These are phyloP conservation scores for Sesamia nonagrioides DNA, from an alignment of 1,140 invertebrate species.

Conservation along the genomic window DNA sequence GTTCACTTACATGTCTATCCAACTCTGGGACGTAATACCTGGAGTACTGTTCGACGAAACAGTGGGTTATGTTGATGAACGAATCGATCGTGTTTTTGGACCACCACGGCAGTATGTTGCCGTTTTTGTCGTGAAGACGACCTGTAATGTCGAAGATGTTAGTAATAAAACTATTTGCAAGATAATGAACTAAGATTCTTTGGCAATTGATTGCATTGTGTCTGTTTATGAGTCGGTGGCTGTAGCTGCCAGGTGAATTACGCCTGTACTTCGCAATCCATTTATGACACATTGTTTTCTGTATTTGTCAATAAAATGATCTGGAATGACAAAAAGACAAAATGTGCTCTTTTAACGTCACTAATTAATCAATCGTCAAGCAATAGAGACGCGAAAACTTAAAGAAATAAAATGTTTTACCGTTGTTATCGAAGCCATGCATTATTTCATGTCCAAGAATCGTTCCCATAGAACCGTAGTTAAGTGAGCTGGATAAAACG, in stretches of 20 bases:
- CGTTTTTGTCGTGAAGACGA: conserved; percentile 91
- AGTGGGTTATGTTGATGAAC: conserved; percentile 92
- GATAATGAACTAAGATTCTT: too few species aligned
- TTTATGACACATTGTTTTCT: too few species aligned
- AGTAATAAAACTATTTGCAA: not conserved
- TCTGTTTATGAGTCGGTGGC: too few species aligned
- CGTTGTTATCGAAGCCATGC: conserved; percentile 94
- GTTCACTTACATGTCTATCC: conserved; percentile 86
- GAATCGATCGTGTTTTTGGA: conserved; percentile 90
- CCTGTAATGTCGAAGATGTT: conserved; percentile 84
- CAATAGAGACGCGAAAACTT: not conserved
- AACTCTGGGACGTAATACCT: conserved; percentile 91
- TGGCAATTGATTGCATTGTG: not conserved
- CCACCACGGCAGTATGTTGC: conserved; percentile 95
- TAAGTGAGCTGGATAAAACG: conserved; percentile 89
- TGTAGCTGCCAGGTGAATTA: too few species aligned
- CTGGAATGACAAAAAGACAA: too few species aligned
- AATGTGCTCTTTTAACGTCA: too few species aligned
- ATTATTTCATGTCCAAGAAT: conserved; percentile 95
- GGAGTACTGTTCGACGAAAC: conserved; percentile 96
- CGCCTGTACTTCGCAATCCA: too few species aligned
- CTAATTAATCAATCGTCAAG: too few species aligned
- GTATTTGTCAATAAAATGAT: too few species aligned
- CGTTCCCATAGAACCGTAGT: conserved; percentile 94
- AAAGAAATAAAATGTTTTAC: conserved; percentile 77